These are phyloP conservation scores for Gallinago undulata DNA, from an alignment of 2,113 vertebrate species.

Conservation along the genomic window DNA sequence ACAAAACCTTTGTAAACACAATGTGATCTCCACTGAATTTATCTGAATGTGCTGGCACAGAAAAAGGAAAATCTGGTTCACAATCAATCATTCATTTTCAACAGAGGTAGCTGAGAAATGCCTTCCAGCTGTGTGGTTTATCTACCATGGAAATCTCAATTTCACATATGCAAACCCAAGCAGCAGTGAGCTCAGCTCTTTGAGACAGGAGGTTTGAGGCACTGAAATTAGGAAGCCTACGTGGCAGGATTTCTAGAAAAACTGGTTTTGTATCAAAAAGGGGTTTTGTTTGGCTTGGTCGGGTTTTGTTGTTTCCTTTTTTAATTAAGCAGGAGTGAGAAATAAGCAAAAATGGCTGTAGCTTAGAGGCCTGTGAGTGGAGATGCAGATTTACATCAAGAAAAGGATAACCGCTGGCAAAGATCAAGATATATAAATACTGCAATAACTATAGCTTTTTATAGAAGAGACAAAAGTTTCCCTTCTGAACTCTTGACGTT, in stretches of 20 bases:
- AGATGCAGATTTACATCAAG: neutral
- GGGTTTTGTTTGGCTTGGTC: neutral
- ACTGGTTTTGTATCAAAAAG: neutral
- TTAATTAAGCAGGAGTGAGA: neutral
- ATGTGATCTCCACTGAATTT: neutral
- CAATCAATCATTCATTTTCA: slow-evolving; percentile 18
- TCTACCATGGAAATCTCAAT: neutral
- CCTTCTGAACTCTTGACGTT: neutral
- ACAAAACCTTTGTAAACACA: neutral
- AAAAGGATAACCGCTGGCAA: neutral
- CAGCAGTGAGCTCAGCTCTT: neutral
- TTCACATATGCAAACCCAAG: neutral
- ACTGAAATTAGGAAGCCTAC: neutral
- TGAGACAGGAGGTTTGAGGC: neutral
- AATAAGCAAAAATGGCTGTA: neutral
- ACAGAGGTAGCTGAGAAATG: neutral
- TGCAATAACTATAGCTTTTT: neutral
- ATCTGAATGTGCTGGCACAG: neutral
- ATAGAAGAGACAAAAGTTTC: neutral
- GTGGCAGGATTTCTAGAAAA: neutral
- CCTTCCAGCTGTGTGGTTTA: slow-evolving; percentile 20
- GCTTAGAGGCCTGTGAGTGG: neutral
- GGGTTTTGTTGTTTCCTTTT: neutral
- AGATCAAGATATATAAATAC: neutral
- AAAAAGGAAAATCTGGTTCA: slow-evolving; percentile 23